A percentile compares a stretch with the other conserved stretches of the same genome.
These are phyloP conservation scores for Brenthis daphne DNA, from an alignment of 2,888 invertebrate genomes.

Conservation along the genomic window DNA sequence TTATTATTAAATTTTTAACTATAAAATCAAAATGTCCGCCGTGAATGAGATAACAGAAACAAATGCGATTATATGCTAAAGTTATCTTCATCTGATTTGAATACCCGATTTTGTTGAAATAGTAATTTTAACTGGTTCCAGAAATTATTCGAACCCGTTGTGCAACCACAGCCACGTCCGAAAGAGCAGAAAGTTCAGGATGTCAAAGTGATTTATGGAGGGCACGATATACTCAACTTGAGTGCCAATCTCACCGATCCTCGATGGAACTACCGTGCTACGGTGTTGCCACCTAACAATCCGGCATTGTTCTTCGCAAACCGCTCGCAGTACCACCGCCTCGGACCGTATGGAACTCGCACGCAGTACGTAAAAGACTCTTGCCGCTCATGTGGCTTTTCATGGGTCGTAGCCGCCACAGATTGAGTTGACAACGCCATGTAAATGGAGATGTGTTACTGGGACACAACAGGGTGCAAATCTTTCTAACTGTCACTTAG, in stretches of 20 bases:
- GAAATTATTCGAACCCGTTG: constrained; percentile 73
- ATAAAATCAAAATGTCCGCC: constrained; percentile 22
- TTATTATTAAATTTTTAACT: constrained; percentile 10
- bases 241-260: constrained; percentile 78
- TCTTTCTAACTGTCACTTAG: constrained; percentile 58
- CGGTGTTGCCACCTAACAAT: constrained; percentile 81
- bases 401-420: constrained; percentile 76
- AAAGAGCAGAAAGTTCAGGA: constrained; percentile 64
- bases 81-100: constrained; percentile 12
- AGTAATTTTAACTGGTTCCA: constrained; percentile 50
- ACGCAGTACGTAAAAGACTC: constrained; percentile 82
- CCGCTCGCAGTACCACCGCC: constrained; percentile 83
- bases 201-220: constrained; percentile 73
- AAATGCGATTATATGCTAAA: constrained; percentile 13
- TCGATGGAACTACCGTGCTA: constrained; percentile 80
- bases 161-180: constrained; percentile 73
- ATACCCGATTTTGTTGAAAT: constrained; percentile 6
- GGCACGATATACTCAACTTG: constrained; percentile 83
- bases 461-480: constrained; percentile 73
- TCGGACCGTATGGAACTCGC: constrained; percentile 79
- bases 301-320: constrained; percentile 83
- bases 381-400: constrained; percentile 78
- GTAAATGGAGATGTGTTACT: constrained; percentile 47
- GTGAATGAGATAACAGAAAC: constrained; percentile 14
- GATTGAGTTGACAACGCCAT: constrained; percentile 64